Conservation (phyloP, 2,888 invertebrate species). For the Subacronicta megacephala region DNA sequence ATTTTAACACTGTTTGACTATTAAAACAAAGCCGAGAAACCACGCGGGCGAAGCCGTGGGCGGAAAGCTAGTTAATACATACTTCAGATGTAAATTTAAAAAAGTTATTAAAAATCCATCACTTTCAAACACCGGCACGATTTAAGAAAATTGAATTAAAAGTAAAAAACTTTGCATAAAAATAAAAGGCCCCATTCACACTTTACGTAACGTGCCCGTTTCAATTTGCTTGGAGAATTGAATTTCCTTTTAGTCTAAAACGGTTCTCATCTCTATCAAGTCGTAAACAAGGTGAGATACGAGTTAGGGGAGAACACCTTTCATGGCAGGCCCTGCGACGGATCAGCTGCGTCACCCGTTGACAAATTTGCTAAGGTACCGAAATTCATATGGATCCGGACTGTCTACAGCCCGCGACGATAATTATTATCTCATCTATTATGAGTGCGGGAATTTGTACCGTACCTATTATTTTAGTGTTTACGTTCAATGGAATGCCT, state of each 20-base stretch:
- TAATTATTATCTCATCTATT: conserved; percentile 34
- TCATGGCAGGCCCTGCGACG: conserved; percentile 6
- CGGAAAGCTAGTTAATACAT: too few species aligned
- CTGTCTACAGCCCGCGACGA: conserved; percentile 8
- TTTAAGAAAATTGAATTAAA: too few species aligned
- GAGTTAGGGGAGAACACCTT: conserved; percentile 9
- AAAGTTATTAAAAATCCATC: too few species aligned
- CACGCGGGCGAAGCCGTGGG: too few species aligned
- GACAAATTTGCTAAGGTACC: conserved; percentile 16
- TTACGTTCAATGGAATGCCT: conserved; percentile 11
- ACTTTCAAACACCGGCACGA: too few species aligned
- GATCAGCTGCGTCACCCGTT: conserved; percentile 28
- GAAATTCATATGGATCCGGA: conserved; percentile 20
- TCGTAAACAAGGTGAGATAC: conserved; percentile 38
- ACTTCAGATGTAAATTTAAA: too few species aligned
- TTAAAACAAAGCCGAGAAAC: too few species aligned
- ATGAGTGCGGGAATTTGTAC: conserved; percentile 9
- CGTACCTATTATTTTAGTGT: conserved; percentile 24
- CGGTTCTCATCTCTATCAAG: conserved; percentile 28
- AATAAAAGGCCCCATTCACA: background rate
- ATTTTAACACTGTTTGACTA: too few species aligned
- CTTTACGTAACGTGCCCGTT: conserved; percentile 3
- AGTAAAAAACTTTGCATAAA: background rate
- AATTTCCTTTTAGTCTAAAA: conserved; percentile 38
- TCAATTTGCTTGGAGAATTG: conserved; percentile 33